Base-by-base conservation (phyloP, 37 sponge, comb jelly and placozoan species). In the Spongia lamella region DNA sequence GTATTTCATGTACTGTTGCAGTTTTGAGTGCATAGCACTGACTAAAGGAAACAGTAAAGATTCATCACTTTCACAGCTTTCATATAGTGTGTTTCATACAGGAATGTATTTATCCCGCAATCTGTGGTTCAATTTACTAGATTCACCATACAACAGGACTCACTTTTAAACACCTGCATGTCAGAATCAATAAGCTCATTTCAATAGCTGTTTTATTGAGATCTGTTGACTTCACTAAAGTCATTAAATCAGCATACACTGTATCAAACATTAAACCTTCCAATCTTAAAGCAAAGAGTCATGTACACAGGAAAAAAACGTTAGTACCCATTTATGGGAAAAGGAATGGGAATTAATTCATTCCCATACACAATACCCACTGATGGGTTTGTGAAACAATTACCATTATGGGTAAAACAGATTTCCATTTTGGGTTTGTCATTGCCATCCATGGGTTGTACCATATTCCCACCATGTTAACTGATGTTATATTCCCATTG, bases 211-310 rank as follows among this genome's bases (percentile, higher is more conserved):
- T 33, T 50, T 76, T 76, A 27, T 63, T 63, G 19, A 76, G 35
- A 17, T 76, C 77, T 24, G 30, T 63, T 9, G 65, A 76, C 53
- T 76, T 76, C 3, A 59, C 66, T 24, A 76, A 26, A 20, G 21
- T 38, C 51, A 61, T 63, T 24, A 76, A 38, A 24, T 76, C 65
- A 31, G 77, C 64, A 63, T 76, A 76, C 30, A 76, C 65, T 24
- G 43, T 59, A 51, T 57, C 63, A 61, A 76, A 63, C 65, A 76
- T 62, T 34, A 76, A 56, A 50, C 77, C 77, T 14, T 76, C 77
- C 27, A 68, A 24, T 68, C 31, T 21, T 20, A 68, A 26, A 39
- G 2, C n/a, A n/a, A n/a, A n/a, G n/a, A n/a, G n/a, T n/a, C n/a
- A n/a, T n/a, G n/a, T n/a, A n/a, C n/a, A n/a, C n/a, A n/a, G n/a